Evolutionary conservation across 2,888 invertebrate species (phyloP), one percentile per base, ranked within the genome.

Genomic region (Drosophila kokeensis): DNA sequence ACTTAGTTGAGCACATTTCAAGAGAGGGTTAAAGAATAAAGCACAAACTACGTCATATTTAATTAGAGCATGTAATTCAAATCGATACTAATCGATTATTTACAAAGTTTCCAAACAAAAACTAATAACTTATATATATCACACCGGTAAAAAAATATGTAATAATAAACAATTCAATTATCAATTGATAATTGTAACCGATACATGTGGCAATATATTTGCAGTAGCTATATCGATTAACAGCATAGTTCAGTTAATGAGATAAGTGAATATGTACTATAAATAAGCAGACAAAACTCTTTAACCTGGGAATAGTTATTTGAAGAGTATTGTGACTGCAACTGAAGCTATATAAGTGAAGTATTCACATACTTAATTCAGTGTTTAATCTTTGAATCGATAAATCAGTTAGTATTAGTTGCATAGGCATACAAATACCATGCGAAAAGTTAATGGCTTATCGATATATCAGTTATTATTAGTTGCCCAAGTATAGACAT

Each of bases 381-480:
- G 7, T n/a, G n/a, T n/a, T 40, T n/a, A 11, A 2, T 21, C 11
- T 21, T 0, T 21, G 21, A 42, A 21, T 50, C 50, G 65, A 64
- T 50, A 27, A 65, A 38, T 27, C 15, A 27, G 15, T 65, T 50
- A 50, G 29, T 13, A 50, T 45, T 21, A 21, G 38, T 63, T 49
- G 27, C 18, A 13, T 1, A 11, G n/a, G n/a, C 40, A 40, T 4
- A 8, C 8, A 40, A n/a, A 40, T n/a, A n/a, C n/a, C 10, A 10
- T 11, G n/a, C 10, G 5, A 1, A n/a, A 32, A 27, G 27, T 11
- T 49, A 64, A 50, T 29, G 32, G 38, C 27, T 64, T 32, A 38
- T 50, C 64, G 65, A 64, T 52, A 21, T 64, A 40, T 29, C 21
- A 21, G 15, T 64, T 50, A 50, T 64, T 27, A 40, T 45, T 24